Conservation (phyloP, 35 echinoderm and acorn worm genomes). For the Amphiura filiformis region DNA sequence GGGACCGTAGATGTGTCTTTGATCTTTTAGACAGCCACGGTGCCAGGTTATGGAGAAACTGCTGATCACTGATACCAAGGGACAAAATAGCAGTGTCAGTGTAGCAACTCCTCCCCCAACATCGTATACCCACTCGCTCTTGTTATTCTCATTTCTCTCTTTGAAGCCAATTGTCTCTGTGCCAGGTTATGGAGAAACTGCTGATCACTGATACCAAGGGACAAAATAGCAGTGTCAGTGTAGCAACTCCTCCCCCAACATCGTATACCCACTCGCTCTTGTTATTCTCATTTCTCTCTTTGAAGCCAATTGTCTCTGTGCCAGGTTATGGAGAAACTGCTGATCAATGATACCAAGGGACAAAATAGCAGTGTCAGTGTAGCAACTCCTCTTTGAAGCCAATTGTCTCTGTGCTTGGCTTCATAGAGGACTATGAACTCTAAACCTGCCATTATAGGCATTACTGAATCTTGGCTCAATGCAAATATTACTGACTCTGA, state of each 20-base stretch:
- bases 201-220: constrained; percentile 33
- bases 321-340: constrained; percentile 22
- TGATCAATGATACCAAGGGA: constrained; percentile 35
- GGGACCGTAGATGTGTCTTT: constrained; percentile 9
- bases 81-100: constrained; percentile 14
- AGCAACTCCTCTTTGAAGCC: constrained; percentile 34
- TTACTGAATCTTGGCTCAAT: no score
- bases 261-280: constrained; percentile 37
- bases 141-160: constrained; percentile 10
- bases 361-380: constrained; percentile 8
- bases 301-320: constrained; percentile 22
- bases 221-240: constrained; percentile 8
- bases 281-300: constrained; percentile 17
- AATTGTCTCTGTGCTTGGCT: constrained; percentile 7
- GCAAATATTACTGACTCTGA: no score
- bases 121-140: constrained; percentile 38
- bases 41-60: constrained; percentile 22
- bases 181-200: constrained; percentile 26
- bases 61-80: constrained; percentile 33
- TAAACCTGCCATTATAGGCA: no score
- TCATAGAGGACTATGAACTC: no score
- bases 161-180: constrained; percentile 23
- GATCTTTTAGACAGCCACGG: neutral
- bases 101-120: constrained; percentile 18
- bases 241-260: constrained; percentile 20